Conservation (phyloP, 2,888 invertebrate genomes). For the Heliconius cydno region DNA sequence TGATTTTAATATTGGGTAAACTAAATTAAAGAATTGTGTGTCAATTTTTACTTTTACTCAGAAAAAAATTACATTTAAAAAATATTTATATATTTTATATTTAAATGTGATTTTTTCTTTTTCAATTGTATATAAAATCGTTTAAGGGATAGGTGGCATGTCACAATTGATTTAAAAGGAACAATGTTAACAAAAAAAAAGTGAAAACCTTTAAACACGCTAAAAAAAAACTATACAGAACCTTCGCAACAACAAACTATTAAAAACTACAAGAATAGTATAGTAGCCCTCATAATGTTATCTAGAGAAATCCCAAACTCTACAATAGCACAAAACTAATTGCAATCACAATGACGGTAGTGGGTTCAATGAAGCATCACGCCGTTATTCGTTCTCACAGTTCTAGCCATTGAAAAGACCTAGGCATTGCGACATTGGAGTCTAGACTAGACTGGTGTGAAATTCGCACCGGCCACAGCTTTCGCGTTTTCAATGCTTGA, state of each 20-base stretch:
- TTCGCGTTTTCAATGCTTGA: constrained; percentile 75
- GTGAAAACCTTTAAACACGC: background rate
- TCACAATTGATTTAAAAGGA: background rate
- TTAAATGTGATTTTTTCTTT: background rate
- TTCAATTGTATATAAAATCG: background rate
- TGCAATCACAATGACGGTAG: constrained; percentile 27
- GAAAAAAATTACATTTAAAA: background rate
- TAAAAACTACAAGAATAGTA: constrained; percentile 23
- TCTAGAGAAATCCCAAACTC: constrained; percentile 26
- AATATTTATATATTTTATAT: background rate
- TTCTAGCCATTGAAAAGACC: constrained; percentile 63
- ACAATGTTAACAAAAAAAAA: constrained; percentile 1
- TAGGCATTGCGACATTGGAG: constrained; percentile 67
- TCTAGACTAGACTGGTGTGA: constrained; percentile 80
- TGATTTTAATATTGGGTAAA: background rate
- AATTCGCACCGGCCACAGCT: constrained; percentile 76
- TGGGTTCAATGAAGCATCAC: constrained; percentile 58
- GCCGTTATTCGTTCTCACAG: constrained; percentile 75
- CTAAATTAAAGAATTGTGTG: too few relatives aligned
- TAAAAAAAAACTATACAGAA: background rate
- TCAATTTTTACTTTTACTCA: background rate
- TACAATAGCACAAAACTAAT: constrained; percentile 32
- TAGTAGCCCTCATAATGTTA: constrained; percentile 15
- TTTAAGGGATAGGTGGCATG: background rate
- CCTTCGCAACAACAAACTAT: constrained; percentile 1